phyloP scores from a whole-genome alignment of 2,888 invertebrate genomes.

The Zeuzera pyrina region DNA sequence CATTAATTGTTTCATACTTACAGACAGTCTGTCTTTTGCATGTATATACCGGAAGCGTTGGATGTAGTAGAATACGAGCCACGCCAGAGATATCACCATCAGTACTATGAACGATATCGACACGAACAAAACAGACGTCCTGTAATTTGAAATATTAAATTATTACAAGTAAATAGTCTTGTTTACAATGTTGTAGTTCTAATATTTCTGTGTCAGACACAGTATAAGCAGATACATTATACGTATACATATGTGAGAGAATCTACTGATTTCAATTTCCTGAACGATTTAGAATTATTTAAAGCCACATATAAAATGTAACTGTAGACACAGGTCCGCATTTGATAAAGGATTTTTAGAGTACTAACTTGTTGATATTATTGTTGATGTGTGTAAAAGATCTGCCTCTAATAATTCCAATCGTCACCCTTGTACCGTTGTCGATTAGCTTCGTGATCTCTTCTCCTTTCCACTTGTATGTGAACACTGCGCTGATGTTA shows the following conservation, averaged over 20 bases:
- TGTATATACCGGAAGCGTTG: constrained; percentile 95
- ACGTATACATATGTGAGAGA: too few relatives aligned
- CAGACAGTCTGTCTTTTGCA: constrained; percentile 94
- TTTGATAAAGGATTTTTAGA: too few relatives aligned
- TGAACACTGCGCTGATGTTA: constrained; percentile 87
- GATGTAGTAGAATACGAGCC: constrained; percentile 97
- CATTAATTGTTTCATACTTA: too few relatives aligned
- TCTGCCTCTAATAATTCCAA: constrained; percentile 80
- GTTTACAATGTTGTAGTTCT: too few relatives aligned
- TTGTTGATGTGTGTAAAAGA: constrained; percentile 71
- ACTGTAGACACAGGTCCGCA: too few relatives aligned
- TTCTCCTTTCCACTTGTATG: constrained; percentile 84
- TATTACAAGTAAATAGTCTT: too few relatives aligned
- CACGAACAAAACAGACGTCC: constrained; percentile 94
- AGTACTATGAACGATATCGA: constrained; percentile 96
- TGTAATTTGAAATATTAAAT: constrained; percentile 53
- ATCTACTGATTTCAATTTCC: too few relatives aligned
- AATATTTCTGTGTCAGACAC: too few relatives aligned
- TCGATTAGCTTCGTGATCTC: constrained; percentile 80
- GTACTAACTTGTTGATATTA: constrained; percentile 82
- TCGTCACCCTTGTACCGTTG: constrained; percentile 77
- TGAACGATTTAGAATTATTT: too few relatives aligned
- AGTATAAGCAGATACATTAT: too few relatives aligned
- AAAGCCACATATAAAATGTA: too few relatives aligned
- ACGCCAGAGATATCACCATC: constrained; percentile 95